These are phyloP conservation scores for Polydrusus tereticollis DNA, from an alignment of 2,888 invertebrate species.

Conservation along the genomic window DNA sequence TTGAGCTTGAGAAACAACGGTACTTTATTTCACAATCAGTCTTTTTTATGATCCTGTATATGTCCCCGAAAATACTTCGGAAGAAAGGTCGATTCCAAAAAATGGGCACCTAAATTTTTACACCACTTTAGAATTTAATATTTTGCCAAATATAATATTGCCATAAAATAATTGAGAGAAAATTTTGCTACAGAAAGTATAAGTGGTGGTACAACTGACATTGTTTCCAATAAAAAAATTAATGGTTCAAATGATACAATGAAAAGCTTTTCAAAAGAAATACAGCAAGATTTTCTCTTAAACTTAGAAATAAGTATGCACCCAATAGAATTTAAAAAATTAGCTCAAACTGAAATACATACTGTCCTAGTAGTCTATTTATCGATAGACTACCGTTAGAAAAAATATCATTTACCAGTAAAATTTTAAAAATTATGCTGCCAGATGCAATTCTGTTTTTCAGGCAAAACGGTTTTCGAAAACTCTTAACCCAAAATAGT, in stretches of 20 bases:
- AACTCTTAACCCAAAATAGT: neutral
- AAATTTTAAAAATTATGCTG: neutral
- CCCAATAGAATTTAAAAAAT: constrained; percentile 11
- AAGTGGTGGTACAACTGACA: too few species aligned
- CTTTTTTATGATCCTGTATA: neutral
- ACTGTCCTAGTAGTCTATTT: constrained; percentile 12
- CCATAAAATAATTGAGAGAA: constrained; percentile 7
- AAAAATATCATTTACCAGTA: neutral
- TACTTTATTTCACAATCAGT: too few species aligned
- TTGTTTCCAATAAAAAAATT: too few species aligned
- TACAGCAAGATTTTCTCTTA: constrained; percentile 28
- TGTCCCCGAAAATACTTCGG: too few species aligned
- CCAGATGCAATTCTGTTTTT: neutral
- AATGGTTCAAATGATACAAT: too few species aligned
- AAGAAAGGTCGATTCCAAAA: neutral
- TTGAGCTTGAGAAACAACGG: too few species aligned
- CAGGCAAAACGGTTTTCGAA: neutral
- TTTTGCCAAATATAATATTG: constrained; percentile 19
- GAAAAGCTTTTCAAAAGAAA: too few species aligned
- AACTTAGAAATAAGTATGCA: constrained; percentile 28
- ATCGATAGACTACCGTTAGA: neutral
- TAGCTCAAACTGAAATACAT: constrained; percentile 23
- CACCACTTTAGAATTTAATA: neutral
- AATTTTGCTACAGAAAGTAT: constrained; percentile 24
- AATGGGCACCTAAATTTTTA: constrained; percentile 7